Evolutionary conservation across 2,888 invertebrate species (phyloP).

Genomic region (Syrista parreyssii): DNA sequence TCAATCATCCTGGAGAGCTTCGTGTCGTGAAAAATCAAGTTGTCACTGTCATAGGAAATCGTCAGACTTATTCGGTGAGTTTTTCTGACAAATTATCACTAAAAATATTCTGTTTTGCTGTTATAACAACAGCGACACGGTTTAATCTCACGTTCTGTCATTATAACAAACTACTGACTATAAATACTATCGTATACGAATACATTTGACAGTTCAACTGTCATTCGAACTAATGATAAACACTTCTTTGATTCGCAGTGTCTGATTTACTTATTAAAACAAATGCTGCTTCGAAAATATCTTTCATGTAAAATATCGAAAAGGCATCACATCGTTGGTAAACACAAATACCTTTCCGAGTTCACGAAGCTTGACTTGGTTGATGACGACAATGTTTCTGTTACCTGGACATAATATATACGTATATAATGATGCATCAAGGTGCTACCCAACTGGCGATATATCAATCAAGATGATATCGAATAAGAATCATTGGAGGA

Average conservation of each 20-base stretch:
- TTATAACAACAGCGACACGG: neutral
- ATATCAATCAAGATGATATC: neutral
- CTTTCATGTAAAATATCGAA: neutral
- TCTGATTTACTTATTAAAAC: neutral
- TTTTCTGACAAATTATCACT: slow-evolving; percentile 16
- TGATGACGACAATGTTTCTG: neutral
- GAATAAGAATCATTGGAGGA: neutral
- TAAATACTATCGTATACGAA: neutral
- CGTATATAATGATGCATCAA: neutral
- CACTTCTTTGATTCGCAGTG: neutral
- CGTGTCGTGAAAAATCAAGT: neutral
- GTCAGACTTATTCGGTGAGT: slow-evolving; percentile 28
- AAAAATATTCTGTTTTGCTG: slow-evolving; percentile 7
- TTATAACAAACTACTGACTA: neutral
- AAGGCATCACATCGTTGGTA: neutral
- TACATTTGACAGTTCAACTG: neutral
- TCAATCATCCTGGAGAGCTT: neutral
- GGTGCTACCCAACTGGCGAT: neutral
- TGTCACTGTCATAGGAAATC: slow-evolving; percentile 14
- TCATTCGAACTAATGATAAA: neutral
- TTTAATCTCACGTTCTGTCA: neutral
- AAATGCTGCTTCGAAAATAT: neutral
- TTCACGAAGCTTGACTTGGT: neutral
- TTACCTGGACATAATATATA: neutral
- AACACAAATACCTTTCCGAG: neutral